Percentiles rank a stretch among this genome's conserved stretches.
phyloP scores from a whole-genome alignment of 2,797 vertebrate species.

The Cynopterus sphinx region DNA sequence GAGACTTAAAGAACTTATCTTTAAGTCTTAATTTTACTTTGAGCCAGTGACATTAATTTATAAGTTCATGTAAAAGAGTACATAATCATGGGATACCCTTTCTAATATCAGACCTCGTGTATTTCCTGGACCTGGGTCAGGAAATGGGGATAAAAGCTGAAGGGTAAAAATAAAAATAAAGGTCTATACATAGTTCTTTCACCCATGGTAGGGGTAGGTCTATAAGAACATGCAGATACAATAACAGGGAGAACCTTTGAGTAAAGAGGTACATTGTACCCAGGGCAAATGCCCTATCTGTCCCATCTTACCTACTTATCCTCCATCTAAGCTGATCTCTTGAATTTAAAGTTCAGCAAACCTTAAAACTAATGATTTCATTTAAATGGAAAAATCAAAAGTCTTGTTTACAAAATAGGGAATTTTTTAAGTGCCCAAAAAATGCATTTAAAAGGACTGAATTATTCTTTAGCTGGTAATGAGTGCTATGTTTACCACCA shows the following conservation, averaged over 20 bases:
- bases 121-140: not conserved
- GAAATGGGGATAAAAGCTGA: slow-evolving; percentile 54
- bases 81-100: not conserved
- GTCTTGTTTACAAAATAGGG: slow-evolving; percentile 50
- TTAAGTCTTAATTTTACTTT: slow-evolving; percentile 43
- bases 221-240: not conserved
- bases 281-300: not conserved
- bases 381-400: slow-evolving; percentile 63
- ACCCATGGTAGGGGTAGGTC: not conserved
- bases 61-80: slow-evolving; percentile 6
- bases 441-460: slow-evolving; percentile 39
- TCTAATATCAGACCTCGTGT: slow-evolving; percentile 27
- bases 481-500: slow-evolving; percentile 33
- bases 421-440: slow-evolving; percentile 43
- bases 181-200: not conserved
- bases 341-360: slow-evolving; percentile 54
- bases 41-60: slow-evolving; percentile 27
- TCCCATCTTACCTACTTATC: not conserved
- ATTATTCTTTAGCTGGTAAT: slow-evolving; percentile 58
- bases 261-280: not conserved
- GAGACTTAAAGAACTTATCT: slow-evolving; percentile 29
- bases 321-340: not conserved
- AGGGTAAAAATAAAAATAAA: slow-evolving; percentile 52
- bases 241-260: not conserved
- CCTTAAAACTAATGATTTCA: slow-evolving; percentile 49